Conservation (phyloP, 2,113 vertebrate genomes). For the Litocranius walleri region DNA sequence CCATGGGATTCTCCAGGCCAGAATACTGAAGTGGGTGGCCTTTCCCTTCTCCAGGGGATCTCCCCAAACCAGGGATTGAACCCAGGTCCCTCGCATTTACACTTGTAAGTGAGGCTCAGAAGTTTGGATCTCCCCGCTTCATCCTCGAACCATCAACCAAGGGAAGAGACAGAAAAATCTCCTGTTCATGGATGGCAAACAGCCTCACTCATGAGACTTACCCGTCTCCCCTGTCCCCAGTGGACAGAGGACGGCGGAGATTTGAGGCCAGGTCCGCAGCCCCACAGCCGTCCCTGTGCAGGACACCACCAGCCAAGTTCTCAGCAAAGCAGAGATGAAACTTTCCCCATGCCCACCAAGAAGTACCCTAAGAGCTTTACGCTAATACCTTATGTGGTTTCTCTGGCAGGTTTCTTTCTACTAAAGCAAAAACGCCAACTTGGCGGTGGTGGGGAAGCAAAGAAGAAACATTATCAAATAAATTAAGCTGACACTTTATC, state of each 20-base stretch:
- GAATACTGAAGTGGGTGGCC: background rate
- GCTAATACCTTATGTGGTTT: accelerated
- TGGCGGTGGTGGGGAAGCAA: background rate
- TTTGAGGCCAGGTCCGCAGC: accelerated
- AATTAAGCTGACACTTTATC: background rate
- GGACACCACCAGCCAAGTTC: accelerated
- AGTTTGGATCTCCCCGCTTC: background rate
- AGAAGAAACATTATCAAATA: background rate
- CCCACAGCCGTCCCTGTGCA: accelerated
- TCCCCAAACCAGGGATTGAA: background rate
- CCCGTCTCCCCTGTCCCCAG: accelerated
- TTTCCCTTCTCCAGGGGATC: background rate
- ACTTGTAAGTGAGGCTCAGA: background rate
- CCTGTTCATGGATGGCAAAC: accelerated
- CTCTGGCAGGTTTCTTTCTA: background rate
- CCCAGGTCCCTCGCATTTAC: background rate
- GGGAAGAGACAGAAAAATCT: background rate
- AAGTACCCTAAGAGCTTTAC: accelerated
- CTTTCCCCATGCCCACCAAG: accelerated
- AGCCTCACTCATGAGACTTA: accelerated
- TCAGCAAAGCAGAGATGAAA: accelerated
- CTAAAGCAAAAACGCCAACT: background rate
- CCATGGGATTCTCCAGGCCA: background rate
- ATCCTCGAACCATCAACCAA: accelerated
- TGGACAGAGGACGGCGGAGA: accelerated